Percentiles rank a stretch among this genome's conserved stretches.
Conservation (phyloP, 2,888 invertebrate genomes). For the Quadroppia sp. region DNA sequence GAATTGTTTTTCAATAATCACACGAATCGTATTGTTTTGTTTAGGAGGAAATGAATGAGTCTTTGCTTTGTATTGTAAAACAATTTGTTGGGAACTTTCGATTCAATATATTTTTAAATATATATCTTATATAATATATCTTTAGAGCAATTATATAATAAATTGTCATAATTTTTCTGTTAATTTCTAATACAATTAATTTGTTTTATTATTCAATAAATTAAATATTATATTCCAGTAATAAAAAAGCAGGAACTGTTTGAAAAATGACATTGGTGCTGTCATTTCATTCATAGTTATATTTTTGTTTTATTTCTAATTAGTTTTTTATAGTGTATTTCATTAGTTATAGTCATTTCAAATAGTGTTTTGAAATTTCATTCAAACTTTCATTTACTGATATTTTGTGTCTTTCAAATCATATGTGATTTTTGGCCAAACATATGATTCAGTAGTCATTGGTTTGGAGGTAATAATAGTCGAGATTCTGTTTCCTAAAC, state of each 20-base stretch:
- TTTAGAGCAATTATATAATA: slow-evolving; percentile 27
- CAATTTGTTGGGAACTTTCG: slow-evolving; percentile 14
- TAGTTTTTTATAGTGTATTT: background rate
- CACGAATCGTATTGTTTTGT: background rate
- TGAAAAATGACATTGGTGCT: background rate
- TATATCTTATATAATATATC: background rate
- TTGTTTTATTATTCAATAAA: background rate
- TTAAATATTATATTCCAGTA: slow-evolving; percentile 14
- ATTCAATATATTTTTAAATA: slow-evolving; percentile 18
- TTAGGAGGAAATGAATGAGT: background rate
- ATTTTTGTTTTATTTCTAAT: background rate
- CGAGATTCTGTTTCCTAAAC: background rate
- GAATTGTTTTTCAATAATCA: slow-evolving; percentile 25
- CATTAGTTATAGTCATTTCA: slow-evolving; percentile 5
- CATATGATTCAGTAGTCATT: slow-evolving; percentile 47
- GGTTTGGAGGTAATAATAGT: background rate
- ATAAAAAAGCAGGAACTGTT: slow-evolving; percentile 32
- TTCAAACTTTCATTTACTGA: slow-evolving; percentile 58
- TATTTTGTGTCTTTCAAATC: slow-evolving; percentile 58
- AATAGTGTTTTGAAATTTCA: slow-evolving; percentile 49
- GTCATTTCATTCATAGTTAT: slow-evolving; percentile 31
- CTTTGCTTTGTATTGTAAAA: background rate
- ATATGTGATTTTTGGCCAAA: slow-evolving; percentile 57
- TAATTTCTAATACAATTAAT: background rate
- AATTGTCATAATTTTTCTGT: background rate